Evolutionary conservation across 2,888 invertebrate genomes (phyloP).

Genomic region (Eutolmus rufibarbis): DNA sequence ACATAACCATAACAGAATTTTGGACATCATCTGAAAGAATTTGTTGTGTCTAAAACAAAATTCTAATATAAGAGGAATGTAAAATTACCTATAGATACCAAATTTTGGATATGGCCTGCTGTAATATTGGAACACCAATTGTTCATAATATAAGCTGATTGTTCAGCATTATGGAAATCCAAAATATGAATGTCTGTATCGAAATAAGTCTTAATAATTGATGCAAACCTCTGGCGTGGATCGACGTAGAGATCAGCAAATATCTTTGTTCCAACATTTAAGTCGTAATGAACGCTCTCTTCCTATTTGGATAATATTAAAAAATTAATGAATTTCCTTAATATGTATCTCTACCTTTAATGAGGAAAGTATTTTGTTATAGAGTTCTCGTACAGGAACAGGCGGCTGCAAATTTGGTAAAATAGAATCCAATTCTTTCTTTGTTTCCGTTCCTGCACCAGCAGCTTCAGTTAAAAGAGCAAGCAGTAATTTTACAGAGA

Average conservation of each 20-base stretch:
- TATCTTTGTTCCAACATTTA: constrained; percentile 72
- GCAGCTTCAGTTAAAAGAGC: constrained; percentile 79
- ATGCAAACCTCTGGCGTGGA: constrained; percentile 69
- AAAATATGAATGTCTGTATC: constrained; percentile 70
- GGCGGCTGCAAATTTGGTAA: constrained; percentile 45
- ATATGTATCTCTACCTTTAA: constrained; percentile 42
- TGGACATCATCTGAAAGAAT: constrained; percentile 66
- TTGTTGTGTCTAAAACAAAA: not conserved
- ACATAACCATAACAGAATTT: constrained; percentile 71
- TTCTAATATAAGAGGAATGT: not conserved
- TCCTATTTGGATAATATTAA: constrained; percentile 39
- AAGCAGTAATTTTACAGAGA: constrained; percentile 77
- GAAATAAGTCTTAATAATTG: constrained; percentile 71
- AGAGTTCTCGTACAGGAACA: constrained; percentile 54
- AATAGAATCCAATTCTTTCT: constrained; percentile 48
- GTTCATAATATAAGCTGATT: constrained; percentile 74
- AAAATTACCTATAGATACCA: constrained; percentile 69
- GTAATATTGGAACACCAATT: constrained; percentile 81
- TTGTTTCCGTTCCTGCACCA: constrained; percentile 57
- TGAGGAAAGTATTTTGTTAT: constrained; percentile 53
- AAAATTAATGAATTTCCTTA: not conserved
- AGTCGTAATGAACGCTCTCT: constrained; percentile 63
- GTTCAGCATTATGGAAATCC: constrained; percentile 69
- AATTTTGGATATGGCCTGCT: constrained; percentile 72
- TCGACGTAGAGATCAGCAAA: constrained; percentile 67